phyloP scores from a whole-genome alignment of 2,113 vertebrate species.

The Sterna hirundo region DNA sequence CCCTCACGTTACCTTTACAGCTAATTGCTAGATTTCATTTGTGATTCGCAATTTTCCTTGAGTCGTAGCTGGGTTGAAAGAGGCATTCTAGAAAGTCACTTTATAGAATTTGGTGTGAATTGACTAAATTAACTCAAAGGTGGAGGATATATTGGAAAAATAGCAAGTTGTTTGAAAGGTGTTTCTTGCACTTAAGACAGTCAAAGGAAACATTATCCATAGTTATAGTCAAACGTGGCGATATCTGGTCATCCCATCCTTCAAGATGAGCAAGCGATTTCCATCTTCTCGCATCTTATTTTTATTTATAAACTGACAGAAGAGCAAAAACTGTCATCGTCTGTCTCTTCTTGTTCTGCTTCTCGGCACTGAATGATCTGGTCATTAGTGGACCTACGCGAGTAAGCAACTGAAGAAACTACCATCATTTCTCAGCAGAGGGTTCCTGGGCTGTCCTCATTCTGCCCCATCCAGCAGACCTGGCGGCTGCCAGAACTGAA shows the following conservation, averaged over 20 bases:
- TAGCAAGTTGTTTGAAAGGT: background rate
- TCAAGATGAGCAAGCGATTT: background rate
- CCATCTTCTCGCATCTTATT: background rate
- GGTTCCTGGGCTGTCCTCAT: background rate
- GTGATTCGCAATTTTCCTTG: background rate
- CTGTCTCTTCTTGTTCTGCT: background rate
- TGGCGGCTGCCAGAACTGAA: background rate
- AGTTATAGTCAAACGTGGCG: background rate
- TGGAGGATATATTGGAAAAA: background rate
- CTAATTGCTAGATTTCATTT: background rate
- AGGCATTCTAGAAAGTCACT: background rate
- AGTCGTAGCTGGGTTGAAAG: background rate
- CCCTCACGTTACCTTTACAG: background rate
- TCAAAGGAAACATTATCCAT: background rate
- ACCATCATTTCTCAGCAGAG: background rate
- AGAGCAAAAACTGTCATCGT: background rate
- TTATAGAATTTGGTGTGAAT: background rate
- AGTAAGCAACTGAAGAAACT: background rate
- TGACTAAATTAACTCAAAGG: background rate
- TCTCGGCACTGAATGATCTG: background rate
- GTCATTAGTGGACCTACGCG: background rate
- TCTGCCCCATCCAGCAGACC: background rate
- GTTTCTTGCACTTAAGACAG: background rate
- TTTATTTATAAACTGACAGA: background rate
- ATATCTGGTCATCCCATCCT: background rate